A percentile compares a stretch with the other conserved stretches of the same genome.
Conservation (phyloP, 1,140 invertebrate genomes). For the Chlorops oryzae region DNA sequence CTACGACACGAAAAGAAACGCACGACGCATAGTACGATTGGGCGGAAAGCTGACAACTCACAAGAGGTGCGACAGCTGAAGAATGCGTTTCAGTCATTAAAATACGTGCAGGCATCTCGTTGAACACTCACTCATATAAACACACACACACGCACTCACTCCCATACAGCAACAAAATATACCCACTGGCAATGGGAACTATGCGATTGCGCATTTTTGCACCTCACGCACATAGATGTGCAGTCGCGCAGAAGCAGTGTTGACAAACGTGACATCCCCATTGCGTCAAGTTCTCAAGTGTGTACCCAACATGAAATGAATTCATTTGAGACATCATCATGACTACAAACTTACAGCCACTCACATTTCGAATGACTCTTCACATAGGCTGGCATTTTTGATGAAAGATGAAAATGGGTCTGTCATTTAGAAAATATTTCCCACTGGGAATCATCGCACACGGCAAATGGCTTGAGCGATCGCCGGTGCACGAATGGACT, state of each 20-base stretch:
- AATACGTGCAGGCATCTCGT: neutral
- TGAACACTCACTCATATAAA: neutral
- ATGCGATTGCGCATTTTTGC: no score
- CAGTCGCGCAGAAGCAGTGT: conserved; percentile 13
- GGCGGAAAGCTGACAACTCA: neutral
- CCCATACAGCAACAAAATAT: neutral
- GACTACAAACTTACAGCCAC: no score
- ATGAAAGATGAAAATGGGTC: no score
- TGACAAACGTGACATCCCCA: conserved; percentile 17
- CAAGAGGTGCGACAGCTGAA: neutral
- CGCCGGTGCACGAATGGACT: no score
- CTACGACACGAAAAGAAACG: conserved; percentile 23
- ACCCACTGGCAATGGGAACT: no score
- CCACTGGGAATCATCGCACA: no score
- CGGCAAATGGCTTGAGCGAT: no score
- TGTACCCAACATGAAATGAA: neutral
- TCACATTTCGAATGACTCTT: no score
- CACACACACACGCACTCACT: neutral
- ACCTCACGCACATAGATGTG: neutral
- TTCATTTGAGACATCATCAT: no score
- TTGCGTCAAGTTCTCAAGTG: no score
- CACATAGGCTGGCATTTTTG: no score
- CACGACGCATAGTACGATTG: conserved; percentile 16
- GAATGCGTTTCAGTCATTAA: conserved; percentile 1
- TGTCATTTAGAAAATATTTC: no score